These are phyloP conservation scores for Larimichthys crocea DNA, from an alignment of 2,113 vertebrate species.

Conservation along the genomic window DNA sequence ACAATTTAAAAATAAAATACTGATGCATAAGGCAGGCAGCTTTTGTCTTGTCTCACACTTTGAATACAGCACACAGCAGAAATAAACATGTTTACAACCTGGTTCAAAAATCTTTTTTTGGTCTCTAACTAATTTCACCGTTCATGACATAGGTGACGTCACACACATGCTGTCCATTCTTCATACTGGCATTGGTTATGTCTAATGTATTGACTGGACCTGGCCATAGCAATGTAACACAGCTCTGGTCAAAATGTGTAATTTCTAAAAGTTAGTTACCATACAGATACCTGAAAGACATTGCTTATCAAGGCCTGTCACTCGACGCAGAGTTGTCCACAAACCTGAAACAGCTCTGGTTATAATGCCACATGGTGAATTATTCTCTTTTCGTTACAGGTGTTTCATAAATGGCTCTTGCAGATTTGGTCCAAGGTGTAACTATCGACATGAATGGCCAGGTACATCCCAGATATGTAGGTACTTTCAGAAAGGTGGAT, in stretches of 20 bases:
- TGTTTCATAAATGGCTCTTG: constrained; percentile 83
- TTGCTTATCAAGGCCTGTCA: background rate
- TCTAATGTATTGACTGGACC: background rate
- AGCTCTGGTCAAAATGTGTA: too few relatives aligned
- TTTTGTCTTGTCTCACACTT: background rate
- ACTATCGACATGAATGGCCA: constrained; percentile 80
- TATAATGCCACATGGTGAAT: background rate
- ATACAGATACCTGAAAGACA: background rate
- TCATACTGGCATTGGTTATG: too few relatives aligned
- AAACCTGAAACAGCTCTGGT: background rate
- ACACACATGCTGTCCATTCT: too few relatives aligned
- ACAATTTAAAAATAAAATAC: too few relatives aligned
- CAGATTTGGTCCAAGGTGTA: constrained; percentile 80
- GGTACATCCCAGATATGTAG: constrained; percentile 80
- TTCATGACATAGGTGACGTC: too few relatives aligned
- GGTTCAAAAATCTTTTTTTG: too few relatives aligned
- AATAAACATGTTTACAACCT: too few relatives aligned
- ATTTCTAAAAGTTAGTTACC: too few relatives aligned
- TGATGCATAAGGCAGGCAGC: background rate
- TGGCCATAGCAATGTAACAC: background rate
- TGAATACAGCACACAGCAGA: too few relatives aligned
- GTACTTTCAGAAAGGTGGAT: constrained; percentile 88
- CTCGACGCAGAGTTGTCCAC: background rate
- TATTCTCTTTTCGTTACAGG: constrained; percentile 72
- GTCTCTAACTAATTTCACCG: too few relatives aligned